Conservation (phyloP, 2,888 invertebrate species). For the Pogonocherus hispidulus region DNA sequence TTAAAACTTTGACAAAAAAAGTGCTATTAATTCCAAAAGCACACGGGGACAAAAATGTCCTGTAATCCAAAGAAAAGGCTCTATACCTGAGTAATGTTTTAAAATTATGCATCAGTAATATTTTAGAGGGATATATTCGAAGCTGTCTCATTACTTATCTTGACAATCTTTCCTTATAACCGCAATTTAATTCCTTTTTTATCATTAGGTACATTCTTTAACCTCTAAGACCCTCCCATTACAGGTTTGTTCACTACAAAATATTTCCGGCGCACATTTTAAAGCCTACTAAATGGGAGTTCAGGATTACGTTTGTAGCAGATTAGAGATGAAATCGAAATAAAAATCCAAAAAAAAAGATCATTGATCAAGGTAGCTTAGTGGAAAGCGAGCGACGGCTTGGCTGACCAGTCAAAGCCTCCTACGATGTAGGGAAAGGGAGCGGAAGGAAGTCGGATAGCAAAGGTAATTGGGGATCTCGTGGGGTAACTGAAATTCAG, state of each 20-base stretch:
- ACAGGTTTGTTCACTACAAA: background rate
- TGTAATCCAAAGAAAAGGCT: no score
- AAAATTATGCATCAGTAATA: no score
- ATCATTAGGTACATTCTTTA: background rate
- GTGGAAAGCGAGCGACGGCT: constrained; percentile 48
- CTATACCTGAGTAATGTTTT: no score
- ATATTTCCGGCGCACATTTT: constrained; percentile 3
- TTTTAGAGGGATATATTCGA: no score
- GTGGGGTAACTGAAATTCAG: constrained; percentile 44
- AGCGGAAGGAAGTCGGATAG: constrained; percentile 54
- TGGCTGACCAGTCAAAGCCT: constrained; percentile 56
- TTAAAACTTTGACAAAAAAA: no score
- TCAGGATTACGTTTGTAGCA: constrained; percentile 38
- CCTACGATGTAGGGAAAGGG: constrained; percentile 39
- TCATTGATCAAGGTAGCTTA: constrained; percentile 59
- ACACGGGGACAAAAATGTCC: no score
- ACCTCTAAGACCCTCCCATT: background rate
- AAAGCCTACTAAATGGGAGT: constrained; percentile 25
- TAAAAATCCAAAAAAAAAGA: constrained; percentile 56
- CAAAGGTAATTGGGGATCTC: constrained; percentile 58
- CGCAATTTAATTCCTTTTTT: background rate
- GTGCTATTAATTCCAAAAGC: no score
- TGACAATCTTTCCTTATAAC: background rate
- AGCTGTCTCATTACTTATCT: background rate
- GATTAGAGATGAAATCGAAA: constrained; percentile 50